Evolutionary conservation across 2,888 invertebrate species (phyloP), one percentile per base, ranked within the genome.

Genomic region (Lumbricus terrestris): DNA sequence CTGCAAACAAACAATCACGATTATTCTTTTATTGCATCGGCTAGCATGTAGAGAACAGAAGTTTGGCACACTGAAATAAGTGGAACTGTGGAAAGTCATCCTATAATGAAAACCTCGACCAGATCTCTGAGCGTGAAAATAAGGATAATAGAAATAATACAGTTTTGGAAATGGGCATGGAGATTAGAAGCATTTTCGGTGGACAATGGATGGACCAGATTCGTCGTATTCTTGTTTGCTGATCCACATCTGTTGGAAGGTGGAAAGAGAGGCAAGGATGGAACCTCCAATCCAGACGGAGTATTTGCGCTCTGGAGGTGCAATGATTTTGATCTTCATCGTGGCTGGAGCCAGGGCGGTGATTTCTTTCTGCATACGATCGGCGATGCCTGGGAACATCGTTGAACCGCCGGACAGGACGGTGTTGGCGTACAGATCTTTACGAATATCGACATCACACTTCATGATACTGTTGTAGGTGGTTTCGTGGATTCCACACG

Each of bases 241-340:
- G 96, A 98, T 98, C 98, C 98, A 98, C 97, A 98, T 98, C 95
- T 97, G 97, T 95, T 97, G 97, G 96, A 98, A 97, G 95, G 97
- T 97, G 95, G 97, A 97, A 93, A 98, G 96, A 16, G 98, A 97
- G 90, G 98, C 98, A 94, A 98, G 96, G 96, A 98, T 98, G 95
- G 98, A 98, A 93, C 98, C 98, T 95, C 98, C 98, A 96, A 98
- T 98, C 98, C 98, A 98, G 93, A 98, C 98, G 94, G 98, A 98
- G 96, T 98, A 98, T 96, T 98, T 98, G 95, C 98, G 96, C 96
- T 98, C 98, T 93, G 98, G 98, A 90, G 98, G 98, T 93, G 98
- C 98, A 95, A 98, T 98, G 94, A 96, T 96, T 95, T 96, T 96
- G 95, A 96, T 96, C 95, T 96, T 96, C 96, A 96, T 96, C 90